phyloP scores from a whole-genome alignment of 2,797 vertebrate species.

The Intellagama lesueurii region DNA sequence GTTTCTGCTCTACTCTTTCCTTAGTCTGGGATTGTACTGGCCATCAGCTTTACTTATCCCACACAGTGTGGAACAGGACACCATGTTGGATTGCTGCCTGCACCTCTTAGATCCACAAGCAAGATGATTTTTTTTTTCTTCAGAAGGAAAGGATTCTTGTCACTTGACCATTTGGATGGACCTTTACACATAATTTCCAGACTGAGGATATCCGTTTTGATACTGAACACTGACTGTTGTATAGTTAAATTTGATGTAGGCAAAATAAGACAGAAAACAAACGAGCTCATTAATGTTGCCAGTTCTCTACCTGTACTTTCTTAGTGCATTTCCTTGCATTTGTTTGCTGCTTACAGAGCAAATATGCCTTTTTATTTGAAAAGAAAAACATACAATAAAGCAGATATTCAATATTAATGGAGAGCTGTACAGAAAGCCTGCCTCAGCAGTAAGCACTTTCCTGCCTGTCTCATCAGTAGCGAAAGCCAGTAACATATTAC shows the following conservation, averaged over 20 bases:
- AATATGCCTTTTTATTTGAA: conserved; percentile 23
- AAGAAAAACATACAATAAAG: conserved; percentile 30
- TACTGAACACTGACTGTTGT: too few relatives aligned
- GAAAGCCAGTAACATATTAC: conserved; percentile 30
- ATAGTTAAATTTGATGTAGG: neutral
- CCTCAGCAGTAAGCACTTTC: neutral
- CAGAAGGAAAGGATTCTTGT: too few relatives aligned
- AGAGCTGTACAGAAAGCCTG: conserved; percentile 4
- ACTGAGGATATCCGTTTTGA: too few relatives aligned
- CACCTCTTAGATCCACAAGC: too few relatives aligned
- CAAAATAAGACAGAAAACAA: neutral
- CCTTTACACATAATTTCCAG: too few relatives aligned
- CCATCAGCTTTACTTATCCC: too few relatives aligned
- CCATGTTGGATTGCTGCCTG: too few relatives aligned
- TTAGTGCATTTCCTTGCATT: conserved; percentile 22
- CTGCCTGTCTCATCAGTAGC: conserved; percentile 6
- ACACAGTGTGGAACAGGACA: too few relatives aligned
- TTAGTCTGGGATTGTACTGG: too few relatives aligned
- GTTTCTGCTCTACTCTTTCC: too few relatives aligned
- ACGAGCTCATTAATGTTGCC: neutral
- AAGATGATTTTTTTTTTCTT: too few relatives aligned
- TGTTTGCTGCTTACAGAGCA: conserved; percentile 31
- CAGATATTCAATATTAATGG: neutral
- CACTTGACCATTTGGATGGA: too few relatives aligned
- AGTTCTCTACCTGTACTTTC: neutral